Base-by-base conservation (phyloP, 2,113 vertebrate genomes). In the Rhynchopsitta pachyrhyncha region DNA sequence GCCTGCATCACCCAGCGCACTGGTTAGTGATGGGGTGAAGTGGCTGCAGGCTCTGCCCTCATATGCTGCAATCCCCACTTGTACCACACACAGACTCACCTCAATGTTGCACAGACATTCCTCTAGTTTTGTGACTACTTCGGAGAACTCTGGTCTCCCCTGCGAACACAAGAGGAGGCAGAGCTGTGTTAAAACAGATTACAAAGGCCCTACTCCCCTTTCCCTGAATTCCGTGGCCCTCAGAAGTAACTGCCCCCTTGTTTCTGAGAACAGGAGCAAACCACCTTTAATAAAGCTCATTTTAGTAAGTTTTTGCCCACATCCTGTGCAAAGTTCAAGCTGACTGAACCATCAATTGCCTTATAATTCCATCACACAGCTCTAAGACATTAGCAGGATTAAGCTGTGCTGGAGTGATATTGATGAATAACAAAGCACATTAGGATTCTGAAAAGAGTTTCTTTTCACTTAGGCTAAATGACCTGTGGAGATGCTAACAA, bases 61-160 rank as follows among this genome's bases (percentile, higher is more conserved):
- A 7, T 29, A n/a, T 6, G 17, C 49, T 24, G 23, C 35, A 44
- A 44, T 19, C 13, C 41, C 22, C 5, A 1, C 46, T 3, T 3
- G 22, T 10, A 9, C 39, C 14, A 52, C 5, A 6, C 59, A 10
- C 33, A 5, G 41, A 10, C 3, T 1, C 13, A 44, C 67, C 99
- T 99, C 99, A 7, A 99, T 98, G 20, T 99, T 99, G 95, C 98
- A 98, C 75, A 99, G 98, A 52, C 99, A 99, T 85, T 99, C 99
- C 91, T 99, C 99, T 59, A 99, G 94, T 78, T 98, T 99, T 35
- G 97, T 94, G 39, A 99, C 99, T 10, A 99, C 98, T 97, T 99
- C 99, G 37, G 99, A 99, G 94, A 99, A 99, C 91, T 99, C 98
- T 0, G 99, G 99, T 68, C 99, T 98, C 86, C 99, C 99, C 99